Conservation (phyloP, 2,797 vertebrate species). For the Pogonophryne albipinna region DNA sequence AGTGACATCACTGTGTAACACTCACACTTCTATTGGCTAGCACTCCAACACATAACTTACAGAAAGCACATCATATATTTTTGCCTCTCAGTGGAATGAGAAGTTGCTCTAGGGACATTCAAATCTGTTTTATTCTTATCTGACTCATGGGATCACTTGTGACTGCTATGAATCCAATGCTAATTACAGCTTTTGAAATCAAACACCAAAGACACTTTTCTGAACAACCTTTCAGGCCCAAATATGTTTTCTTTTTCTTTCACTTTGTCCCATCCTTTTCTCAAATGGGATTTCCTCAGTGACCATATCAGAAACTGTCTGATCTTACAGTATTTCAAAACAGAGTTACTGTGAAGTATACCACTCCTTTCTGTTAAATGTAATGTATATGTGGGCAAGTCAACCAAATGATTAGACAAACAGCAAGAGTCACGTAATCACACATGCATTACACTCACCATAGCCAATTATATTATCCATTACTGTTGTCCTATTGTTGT, state of each 20-base stretch:
- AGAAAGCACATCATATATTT: not conserved
- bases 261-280: not conserved
- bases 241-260: constrained; percentile 4
- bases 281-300: not conserved
- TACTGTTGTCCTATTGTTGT: not conserved
- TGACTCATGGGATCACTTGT: not conserved
- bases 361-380: not conserved
- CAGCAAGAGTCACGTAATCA: not conserved
- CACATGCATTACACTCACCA: not conserved
- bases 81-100: not conserved
- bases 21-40: not conserved
- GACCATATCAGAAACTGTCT: not conserved
- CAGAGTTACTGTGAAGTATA: not conserved
- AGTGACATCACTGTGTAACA: too few species aligned
- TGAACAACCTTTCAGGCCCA: not conserved
- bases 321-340: not conserved
- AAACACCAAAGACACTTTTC: not conserved
- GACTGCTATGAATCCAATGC: not conserved
- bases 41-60: not conserved
- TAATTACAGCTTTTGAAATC: not conserved
- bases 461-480: not conserved
- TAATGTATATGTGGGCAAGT: not conserved
- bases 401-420: constrained; percentile 8
- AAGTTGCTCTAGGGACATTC: not conserved
- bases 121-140: not conserved